Evolutionary conservation across 2,113 vertebrate species (phyloP), one percentile per base, ranked within the genome.

Genomic region (Apteryx mantelli): DNA sequence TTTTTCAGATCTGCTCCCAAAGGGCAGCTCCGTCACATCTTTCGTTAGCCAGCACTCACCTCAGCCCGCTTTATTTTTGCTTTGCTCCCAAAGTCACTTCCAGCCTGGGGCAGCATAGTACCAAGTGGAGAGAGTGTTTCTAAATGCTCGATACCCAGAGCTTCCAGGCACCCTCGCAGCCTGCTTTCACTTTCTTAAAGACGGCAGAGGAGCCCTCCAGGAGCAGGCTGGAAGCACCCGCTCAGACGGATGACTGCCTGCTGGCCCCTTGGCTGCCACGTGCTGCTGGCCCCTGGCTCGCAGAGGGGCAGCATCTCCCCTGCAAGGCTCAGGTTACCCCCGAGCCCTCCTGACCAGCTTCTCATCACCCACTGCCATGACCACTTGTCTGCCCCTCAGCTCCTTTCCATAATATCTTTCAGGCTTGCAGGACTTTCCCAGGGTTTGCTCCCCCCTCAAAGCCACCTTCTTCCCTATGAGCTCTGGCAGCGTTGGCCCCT

Each of bases 1-100:
- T 77, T 64, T 21, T 0, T 28, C 1, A 0, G 55, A n/a, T 24
- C 9, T 82, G 17, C 20, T 78, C 70, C 17, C 5, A 53, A 63
- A 46, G 48, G 26, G n/a, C 61, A 40, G 63, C 63, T 42, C 50
- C 48, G 34, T 42, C 26, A 53, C 13, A 65, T 48, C 21, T 82
- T 30, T 70, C 20, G 14, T 70, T 70, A 48, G 34, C 19, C 32
- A 86, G 48, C 11, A 7, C 16, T 66, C 36, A 64, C 84, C 60
- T 19, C 42, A 40, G 74, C 19, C 53, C 5, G 9, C n/a, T 63
- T 78, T 21, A 32, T 36, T 79, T 86, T 48, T 73, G 8, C 26
- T 84, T 68, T 44, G 11, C 5, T 82, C 11, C 48, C 50, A 13
- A 52, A 88, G 66, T 19, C 0, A 52, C 76, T 73, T 22, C 44